These are phyloP conservation scores for Acanthopleura granulata DNA, from an alignment of 2,888 invertebrate species.

Conservation along the genomic window DNA sequence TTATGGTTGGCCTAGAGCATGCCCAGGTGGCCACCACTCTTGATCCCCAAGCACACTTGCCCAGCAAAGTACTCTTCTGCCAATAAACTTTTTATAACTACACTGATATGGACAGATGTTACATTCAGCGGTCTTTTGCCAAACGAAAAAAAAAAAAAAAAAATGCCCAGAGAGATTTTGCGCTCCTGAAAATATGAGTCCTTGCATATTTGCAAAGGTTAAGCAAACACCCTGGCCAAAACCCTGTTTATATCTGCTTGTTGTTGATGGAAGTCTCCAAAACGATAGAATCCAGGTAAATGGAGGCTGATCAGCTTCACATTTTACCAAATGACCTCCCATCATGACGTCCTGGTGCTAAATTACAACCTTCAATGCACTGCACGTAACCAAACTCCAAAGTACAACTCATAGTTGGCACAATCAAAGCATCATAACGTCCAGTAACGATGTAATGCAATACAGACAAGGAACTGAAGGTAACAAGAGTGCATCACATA, in stretches of 20 bases:
- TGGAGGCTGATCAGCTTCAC: not conserved
- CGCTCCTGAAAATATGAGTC: constrained; percentile 9
- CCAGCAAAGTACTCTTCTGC: not conserved
- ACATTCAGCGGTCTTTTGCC: no score
- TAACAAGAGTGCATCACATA: no score
- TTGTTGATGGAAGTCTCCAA: not conserved
- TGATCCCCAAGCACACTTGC: not conserved
- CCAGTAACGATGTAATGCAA: no score
- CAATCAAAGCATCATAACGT: no score
- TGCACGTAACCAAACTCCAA: not conserved
- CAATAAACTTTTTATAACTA: not conserved
- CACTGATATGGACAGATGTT: no score
- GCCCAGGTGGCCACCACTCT: constrained; percentile 6
- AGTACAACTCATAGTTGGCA: no score
- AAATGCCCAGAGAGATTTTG: no score
- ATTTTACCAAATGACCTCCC: not conserved
- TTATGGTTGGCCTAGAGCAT: not conserved
- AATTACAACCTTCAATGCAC: not conserved
- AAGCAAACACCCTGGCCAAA: not conserved
- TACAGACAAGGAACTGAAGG: not conserved
- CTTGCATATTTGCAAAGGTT: constrained; percentile 1
- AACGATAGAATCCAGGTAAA: not conserved
- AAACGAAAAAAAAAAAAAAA: no score
- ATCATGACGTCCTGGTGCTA: not conserved
- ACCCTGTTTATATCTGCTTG: not conserved